Base-by-base conservation (phyloP, 2,888 invertebrate genomes). In the Cancer borealis region DNA sequence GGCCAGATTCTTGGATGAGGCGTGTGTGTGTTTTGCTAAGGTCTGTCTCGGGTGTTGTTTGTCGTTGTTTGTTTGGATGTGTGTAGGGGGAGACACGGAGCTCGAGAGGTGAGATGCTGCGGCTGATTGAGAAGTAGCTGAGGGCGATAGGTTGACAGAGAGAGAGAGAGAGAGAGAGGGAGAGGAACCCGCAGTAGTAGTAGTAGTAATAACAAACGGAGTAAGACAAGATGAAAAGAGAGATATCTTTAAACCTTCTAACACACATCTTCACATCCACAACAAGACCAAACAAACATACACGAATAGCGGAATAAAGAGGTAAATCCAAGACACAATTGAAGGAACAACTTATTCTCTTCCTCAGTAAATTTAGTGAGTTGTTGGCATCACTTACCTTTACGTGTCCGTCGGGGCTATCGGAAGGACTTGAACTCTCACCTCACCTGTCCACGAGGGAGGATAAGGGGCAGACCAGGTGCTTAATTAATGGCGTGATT, bases 11-110 rank as follows among this genome's bases (percentile, higher is more conserved):
- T n/a, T 10, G 39, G 30, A 14, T 17, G 17, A 39, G 84, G 39
- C 39, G 84, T 84, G 30, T 84, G 84, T 84, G 84, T 84, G 84
- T 84, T 84, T 84, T 84, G 39, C 39, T 39, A 30, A 30, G 84
- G 84, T 84, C 84, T 84, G 84, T 84, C 84, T 30, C 84, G 30
- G 84, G 84, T 84, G 84, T 84, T 84, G 84, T 84, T 84, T 84
- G 84, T 84, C 84, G 84, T 10, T 84, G 84, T 84, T 84, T 84
- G 84, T 84, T 30, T 84, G 84, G 14, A 14, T 39, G 84, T 39
- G 39, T 14, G 84, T 17, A 0, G 39, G 39, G 84, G 84, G 84
- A 84, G 84, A 84, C 84, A 84, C 39, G 84, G 84, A 84, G 39
- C 39, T 39, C 84, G 30, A 12, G 84, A 39, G 84, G 39, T 14